Evolutionary conservation across 1,140 invertebrate species (phyloP), one percentile per base, ranked within the genome.

Genomic region (Atta colombica): DNA sequence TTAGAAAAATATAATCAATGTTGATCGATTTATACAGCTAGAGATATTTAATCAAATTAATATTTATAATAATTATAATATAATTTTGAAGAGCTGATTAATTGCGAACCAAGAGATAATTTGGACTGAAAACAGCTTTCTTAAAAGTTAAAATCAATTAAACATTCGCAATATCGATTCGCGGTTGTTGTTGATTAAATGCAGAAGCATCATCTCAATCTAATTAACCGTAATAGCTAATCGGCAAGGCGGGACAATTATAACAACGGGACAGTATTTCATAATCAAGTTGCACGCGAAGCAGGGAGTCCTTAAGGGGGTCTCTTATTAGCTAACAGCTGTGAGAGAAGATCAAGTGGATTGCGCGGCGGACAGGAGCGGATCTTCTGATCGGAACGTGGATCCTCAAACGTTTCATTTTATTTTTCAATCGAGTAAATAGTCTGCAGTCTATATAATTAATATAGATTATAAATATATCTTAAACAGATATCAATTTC

Each of bases 321-420:
- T 51, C 49, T 89, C 88, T 85, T 92, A 92, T 92, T 91, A 92
- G 90, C 88, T 90, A 91, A 92, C 58, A 88, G 58, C 77, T 39
- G 66, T n/a, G n/a, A 55, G 49, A 55, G 31, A 68, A 80, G 49
- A 80, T 14, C 28, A 35, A 55, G 31, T 68, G 21, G 25, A 66
- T 78, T 66, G 61, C 61, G 39, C 10, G 39, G 39, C 39, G 14
- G 6, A 28, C 77, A 80, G 77, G 49, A 63, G 12, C 77, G 77
- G 49, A 80, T 39, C 31, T 39, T 21, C 1, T 35, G 31, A 51
- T 18, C 14, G 49, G 12, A 51, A 51, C 14, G 49, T 51, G 49
- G 12, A 53, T 53, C 51, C 0, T 18, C 55, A n/a, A 58, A 10
- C 6, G 0, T 58, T 21, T 58, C 55, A 21, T 58, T 58, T 21